Evolutionary conservation across 2,888 invertebrate species (phyloP), one percentile per base, ranked within the genome.

Genomic region (Cosmorhoe ocellata): DNA sequence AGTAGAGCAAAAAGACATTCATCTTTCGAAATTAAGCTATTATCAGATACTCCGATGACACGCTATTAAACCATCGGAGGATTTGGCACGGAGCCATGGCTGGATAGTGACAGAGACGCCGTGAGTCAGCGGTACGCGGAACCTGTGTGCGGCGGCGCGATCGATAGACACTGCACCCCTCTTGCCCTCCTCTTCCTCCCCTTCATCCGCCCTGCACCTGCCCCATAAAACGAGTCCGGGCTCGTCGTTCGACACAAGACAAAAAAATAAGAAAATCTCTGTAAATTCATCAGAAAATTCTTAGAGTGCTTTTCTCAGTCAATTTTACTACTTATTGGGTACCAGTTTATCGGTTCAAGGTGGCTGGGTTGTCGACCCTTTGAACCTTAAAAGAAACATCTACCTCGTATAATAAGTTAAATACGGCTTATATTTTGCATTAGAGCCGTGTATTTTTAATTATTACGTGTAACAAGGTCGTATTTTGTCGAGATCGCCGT

Each of bases 141-240:
- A 75, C 74, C 79, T 70, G 76, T 69, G 79, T 75, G 84, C 81
- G 83, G 69, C 81, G 78, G 80, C 81, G 81, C 85, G 88, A 88
- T 89, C 88, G 81, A 88, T 89, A 87, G 77, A 79, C 71, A 75
- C 77, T 80, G 78, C 79, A 80, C 82, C 80, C 79, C 73, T 54
- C 69, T 63, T 61, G 59, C 58, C 63, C 64, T 47, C 47, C 59
- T 63, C 65, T 32, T 34, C 31, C 56, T 64, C 67, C 65, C 64
- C 58, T 69, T 65, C 52, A 56, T 64, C 64, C 69, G 67, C 62
- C 69, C 74, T 74, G 76, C 76, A 76, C 76, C 77, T 74, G 74
- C 76, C 76, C 71, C 64, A 73, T 67, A 64, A 63, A 61, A 64
- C 68, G 66, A 69, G 69, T 69, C 67, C 66, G 65, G 63, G 67